Base-by-base conservation (phyloP, 1,140 invertebrate genomes). In the Leptopilina clavipes region DNA sequence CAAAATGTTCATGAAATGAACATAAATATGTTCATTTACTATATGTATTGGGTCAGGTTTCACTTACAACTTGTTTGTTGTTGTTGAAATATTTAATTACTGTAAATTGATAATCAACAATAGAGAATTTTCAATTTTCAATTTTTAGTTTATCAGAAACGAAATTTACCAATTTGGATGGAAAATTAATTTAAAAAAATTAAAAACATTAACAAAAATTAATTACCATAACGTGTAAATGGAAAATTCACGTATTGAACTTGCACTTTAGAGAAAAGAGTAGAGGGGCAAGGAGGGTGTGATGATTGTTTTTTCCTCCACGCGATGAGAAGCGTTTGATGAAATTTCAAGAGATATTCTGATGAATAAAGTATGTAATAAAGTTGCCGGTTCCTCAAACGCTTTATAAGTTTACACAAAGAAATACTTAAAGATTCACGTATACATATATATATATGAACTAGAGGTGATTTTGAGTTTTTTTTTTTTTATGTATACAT, bases 331-430 rank as follows among this genome's bases (percentile, higher is more conserved):
- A 65, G 22, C 19, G 56, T 65, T 65, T 65, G 56, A 65, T 65
- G 22, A 65, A 65, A 25, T 65, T 31, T 65, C 25, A 65, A n/a
- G 22, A 31, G 56, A 31, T 12, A 31, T 65, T 25, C 59, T 37
- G 6, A 22, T 31, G 22, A 31, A 37, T 65, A 65, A 25, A 65
- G 22, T 25, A 31, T 25, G 22, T 65, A 65, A 31, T 65, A 65
- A 65, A 65, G 56, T 31, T 65, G 19, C 22, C 22, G 19, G 56
- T 10, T 31, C 1, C 56, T 65, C 19, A 5, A 22, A 59, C 19
- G 14, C 8, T 31, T 65, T 65, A 40, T 65, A n/a, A n/a, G n/a
- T n/a, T n/a, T n/a, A n/a, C n/a, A 65, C 22, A 18, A 65, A 65
- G 56, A 11, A 65, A 31, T 31, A 31, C 56, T 65, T 65, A 65